Evolutionary conservation across 2,113 vertebrate species (phyloP).

Genomic region (Microcebus lehilahytsara): DNA sequence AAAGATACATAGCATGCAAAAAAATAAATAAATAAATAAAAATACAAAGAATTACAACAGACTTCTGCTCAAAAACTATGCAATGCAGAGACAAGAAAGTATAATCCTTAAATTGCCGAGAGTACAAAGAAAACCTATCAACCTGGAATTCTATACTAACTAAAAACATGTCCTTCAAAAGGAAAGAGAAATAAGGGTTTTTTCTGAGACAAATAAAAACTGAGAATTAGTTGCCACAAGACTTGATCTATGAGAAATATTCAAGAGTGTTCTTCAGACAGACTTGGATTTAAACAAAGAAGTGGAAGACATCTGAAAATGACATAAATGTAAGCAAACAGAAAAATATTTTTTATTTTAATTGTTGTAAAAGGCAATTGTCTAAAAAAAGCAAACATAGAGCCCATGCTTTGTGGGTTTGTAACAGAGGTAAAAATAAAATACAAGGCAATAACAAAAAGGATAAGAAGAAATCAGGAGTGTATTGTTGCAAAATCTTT

Average conservation of each 20-base stretch:
- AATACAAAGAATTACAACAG: neutral
- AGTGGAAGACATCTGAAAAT: neutral
- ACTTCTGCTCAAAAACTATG: neutral
- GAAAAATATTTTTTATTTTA: neutral
- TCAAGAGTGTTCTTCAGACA: neutral
- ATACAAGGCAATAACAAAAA: neutral
- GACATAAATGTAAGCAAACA: neutral
- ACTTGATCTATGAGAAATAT: neutral
- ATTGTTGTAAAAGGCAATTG: neutral
- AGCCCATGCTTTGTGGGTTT: neutral
- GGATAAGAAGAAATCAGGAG: too few relatives aligned
- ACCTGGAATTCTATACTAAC: neutral
- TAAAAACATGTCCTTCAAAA: neutral
- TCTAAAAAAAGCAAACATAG: neutral
- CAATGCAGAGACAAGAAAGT: neutral
- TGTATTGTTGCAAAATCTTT: neutral
- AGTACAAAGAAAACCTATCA: neutral
- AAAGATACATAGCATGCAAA: neutral
- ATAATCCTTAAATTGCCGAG: neutral
- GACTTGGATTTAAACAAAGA: neutral
- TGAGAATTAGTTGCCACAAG: neutral
- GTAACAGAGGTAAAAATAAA: neutral
- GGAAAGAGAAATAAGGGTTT: neutral
- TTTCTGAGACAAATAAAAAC: neutral
- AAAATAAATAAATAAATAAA: neutral